These are phyloP conservation scores for Larimichthys crocea DNA, from an alignment of 2,113 vertebrate species.

Conservation along the genomic window DNA sequence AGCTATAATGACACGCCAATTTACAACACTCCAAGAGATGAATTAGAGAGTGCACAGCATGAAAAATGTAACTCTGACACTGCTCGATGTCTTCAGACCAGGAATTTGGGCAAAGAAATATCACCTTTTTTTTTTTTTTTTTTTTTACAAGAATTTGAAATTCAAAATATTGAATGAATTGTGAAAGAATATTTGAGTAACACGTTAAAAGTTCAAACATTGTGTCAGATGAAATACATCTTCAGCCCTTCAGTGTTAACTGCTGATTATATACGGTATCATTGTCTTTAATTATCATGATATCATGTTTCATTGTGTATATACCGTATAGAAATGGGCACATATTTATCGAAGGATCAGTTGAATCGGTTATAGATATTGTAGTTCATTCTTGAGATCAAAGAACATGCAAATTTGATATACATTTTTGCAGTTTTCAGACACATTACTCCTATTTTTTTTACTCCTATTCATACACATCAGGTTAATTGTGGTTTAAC, in stretches of 20 bases:
- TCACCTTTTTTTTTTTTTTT: rapidly evolving
- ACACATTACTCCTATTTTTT: too few species aligned
- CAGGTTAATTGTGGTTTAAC: too few species aligned
- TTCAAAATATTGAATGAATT: neutral
- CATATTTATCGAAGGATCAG: neutral
- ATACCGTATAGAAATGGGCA: too few species aligned
- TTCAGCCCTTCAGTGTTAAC: neutral
- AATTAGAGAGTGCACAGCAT: slow-evolving; percentile 46
- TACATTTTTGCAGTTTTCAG: too few species aligned
- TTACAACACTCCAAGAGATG: slow-evolving; percentile 53
- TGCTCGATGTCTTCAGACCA: slow-evolving; percentile 18
- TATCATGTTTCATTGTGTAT: too few species aligned
- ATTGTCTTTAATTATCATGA: neutral
- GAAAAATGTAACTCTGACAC: slow-evolving; percentile 19
- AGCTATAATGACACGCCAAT: slow-evolving; percentile 55
- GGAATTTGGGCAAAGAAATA: neutral
- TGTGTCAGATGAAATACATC: neutral
- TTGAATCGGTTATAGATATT: neutral
- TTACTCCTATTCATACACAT: too few species aligned
- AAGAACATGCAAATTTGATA: neutral
- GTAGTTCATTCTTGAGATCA: neutral
- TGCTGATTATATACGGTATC: neutral
- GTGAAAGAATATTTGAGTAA: neutral
- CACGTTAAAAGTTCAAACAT: slow-evolving; percentile 6
- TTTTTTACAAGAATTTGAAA: neutral